phyloP scores from a whole-genome alignment of 2,113 vertebrate genomes.

The Pterophyllum scalare region DNA sequence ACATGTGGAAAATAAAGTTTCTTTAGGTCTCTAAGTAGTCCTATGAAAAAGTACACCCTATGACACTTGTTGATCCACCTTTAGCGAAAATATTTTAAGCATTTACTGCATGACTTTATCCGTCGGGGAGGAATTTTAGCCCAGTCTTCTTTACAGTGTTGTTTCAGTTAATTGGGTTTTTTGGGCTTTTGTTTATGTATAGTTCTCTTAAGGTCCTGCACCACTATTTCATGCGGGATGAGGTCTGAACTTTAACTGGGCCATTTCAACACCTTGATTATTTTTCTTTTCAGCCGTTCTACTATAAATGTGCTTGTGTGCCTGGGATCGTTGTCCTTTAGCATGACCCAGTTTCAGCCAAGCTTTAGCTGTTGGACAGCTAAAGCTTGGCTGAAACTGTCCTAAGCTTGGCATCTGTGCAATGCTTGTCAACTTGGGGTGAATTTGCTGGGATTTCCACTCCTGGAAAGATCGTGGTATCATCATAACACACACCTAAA shows the following conservation, averaged over 20 bases:
- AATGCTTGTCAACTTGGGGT: too few species aligned
- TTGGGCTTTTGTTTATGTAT: background rate
- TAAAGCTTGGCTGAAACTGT: background rate
- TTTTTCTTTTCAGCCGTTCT: background rate
- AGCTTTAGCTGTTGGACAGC: background rate
- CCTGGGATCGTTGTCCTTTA: background rate
- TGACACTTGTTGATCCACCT: background rate
- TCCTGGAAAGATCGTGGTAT: background rate
- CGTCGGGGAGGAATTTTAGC: background rate
- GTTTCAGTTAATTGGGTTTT: background rate
- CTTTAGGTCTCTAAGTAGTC: background rate
- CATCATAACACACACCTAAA: background rate
- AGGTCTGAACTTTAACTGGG: background rate
- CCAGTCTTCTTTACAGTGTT: background rate
- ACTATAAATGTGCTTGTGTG: background rate
- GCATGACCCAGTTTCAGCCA: background rate
- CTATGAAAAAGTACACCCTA: background rate
- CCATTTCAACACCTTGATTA: background rate
- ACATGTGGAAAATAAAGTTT: background rate
- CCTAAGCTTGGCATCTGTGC: background rate
- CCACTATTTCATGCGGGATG: background rate
- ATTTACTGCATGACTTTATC: background rate
- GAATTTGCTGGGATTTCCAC: too few species aligned
- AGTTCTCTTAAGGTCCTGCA: too few species aligned
- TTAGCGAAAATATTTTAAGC: background rate